Evolutionary conservation across 2,888 invertebrate genomes (phyloP), one percentile per base, ranked within the genome.

Genomic region (Lathronympha strigana): DNA sequence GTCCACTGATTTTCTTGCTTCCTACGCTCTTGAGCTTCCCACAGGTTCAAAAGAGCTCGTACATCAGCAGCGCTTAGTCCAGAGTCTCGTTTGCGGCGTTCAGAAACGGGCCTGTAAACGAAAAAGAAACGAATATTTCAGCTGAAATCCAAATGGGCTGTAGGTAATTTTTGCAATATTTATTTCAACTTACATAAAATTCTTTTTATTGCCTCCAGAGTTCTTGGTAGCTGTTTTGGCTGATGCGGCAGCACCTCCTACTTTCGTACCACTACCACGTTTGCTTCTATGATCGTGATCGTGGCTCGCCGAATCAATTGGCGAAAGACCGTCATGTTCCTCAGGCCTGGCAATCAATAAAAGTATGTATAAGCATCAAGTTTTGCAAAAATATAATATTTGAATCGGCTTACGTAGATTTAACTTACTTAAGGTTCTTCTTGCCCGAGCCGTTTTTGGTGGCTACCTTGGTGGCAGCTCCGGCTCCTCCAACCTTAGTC

Each of bases 1-100:
- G 89, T 83, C 84, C 88, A 93, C 70, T 66, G 66, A 28, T 49
- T 53, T 77, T 93, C 81, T 67, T 92, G 92, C 73, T 92, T 93
- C 67, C 92, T 91, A 66, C 91, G 89, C 69, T 93, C 93, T 72
- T 93, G 93, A 67, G 92, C 93, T 78, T 94, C 94, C 93, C 94
- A 94, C 40, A 94, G 80, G 58, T 93, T 93, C 19, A 94, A 84
- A 5, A 94, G 85, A 53, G 94, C 93, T 61, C 94, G 85, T 23
- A 94, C 92, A 73, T 94, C 94, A 73, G 94, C 94, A 0, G 94
- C 94, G 70, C 93, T 93, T 47, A 94, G 84, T 40, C 93, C 94
- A 38, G 93, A 92, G 73, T 94, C 93, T 67, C 94, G 87, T 80
- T 94, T 94, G 72, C 92, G 92, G 60, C 94, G 92, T 69, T 91